phyloP scores from a whole-genome alignment of 2,888 invertebrate species.

The Aphidoletes aphidimyza region DNA sequence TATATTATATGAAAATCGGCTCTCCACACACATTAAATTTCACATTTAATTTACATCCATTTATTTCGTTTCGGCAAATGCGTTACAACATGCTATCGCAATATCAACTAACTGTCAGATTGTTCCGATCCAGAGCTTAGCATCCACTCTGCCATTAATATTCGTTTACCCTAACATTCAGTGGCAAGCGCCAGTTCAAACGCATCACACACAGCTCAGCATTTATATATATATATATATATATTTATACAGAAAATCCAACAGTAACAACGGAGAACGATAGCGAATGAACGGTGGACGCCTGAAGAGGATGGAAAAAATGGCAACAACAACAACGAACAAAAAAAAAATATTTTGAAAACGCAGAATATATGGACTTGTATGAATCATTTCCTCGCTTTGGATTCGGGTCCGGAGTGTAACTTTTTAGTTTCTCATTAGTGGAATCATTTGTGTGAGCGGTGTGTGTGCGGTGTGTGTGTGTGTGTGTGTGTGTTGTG shows the following conservation, averaged over 20 bases:
- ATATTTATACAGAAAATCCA: background rate
- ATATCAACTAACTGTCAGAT: conserved; percentile 51
- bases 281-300: no score
- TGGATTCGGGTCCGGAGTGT: background rate
- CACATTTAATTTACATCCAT: conserved; percentile 51
- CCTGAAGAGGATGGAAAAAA: background rate
- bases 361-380: background rate
- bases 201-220: background rate
- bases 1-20: background rate
- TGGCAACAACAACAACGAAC: background rate
- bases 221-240: no score
- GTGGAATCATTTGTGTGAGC: background rate
- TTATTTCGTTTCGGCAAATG: background rate
- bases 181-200: background rate
- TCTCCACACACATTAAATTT: conserved; percentile 13
- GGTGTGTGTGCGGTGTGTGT: background rate
- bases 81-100: background rate
- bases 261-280: background rate
- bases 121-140: conserved; percentile 25
- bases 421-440: conserved; percentile 38
- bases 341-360: background rate
- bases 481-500: no score
- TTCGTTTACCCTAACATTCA: background rate
- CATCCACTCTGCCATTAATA: conserved; percentile 30
- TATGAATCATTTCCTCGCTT: background rate